These are phyloP conservation scores for Tholera decimalis DNA, from an alignment of 2,888 invertebrate species.

Conservation along the genomic window DNA sequence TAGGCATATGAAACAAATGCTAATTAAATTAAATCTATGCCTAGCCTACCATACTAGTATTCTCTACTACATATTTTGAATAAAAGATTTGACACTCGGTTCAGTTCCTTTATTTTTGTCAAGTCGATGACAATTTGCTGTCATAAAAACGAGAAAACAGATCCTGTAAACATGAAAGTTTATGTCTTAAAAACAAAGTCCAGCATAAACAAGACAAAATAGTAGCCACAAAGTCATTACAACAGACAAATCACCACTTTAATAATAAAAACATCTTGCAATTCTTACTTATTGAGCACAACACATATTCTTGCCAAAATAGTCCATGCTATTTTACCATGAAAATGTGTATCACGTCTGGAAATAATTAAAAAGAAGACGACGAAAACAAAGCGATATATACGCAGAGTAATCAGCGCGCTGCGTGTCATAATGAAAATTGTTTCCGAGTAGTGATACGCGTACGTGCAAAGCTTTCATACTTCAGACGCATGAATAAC, in stretches of 20 bases:
- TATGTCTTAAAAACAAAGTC: slow-evolving; percentile 22
- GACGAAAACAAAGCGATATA: slow-evolving; percentile 25
- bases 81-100: background rate
- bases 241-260: background rate
- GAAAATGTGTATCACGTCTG: slow-evolving; percentile 11
- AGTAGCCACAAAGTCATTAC: slow-evolving; percentile 16
- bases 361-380: slow-evolving; percentile 22
- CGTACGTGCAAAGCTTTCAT: slow-evolving; percentile 58
- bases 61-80: background rate
- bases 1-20: slow-evolving; percentile 21
- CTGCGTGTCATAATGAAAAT: slow-evolving; percentile 54
- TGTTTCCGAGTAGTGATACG: slow-evolving; percentile 53
- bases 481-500: slow-evolving; percentile 62
- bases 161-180: slow-evolving; percentile 20
- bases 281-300: slow-evolving; percentile 17
- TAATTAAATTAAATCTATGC: slow-evolving; percentile 39
- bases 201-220: slow-evolving; percentile 23
- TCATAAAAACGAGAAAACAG: slow-evolving; percentile 8
- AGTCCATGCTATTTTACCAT: background rate
- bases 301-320: slow-evolving; percentile 16
- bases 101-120: background rate
- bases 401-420: slow-evolving; percentile 35
- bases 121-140: background rate
- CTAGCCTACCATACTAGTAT: background rate
- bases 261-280: slow-evolving; percentile 5